A percentile compares a stretch with the other conserved stretches of the same genome.
Evolutionary conservation across 2,797 vertebrate species (phyloP).

Genomic region (Limnodromus scolopaceus): DNA sequence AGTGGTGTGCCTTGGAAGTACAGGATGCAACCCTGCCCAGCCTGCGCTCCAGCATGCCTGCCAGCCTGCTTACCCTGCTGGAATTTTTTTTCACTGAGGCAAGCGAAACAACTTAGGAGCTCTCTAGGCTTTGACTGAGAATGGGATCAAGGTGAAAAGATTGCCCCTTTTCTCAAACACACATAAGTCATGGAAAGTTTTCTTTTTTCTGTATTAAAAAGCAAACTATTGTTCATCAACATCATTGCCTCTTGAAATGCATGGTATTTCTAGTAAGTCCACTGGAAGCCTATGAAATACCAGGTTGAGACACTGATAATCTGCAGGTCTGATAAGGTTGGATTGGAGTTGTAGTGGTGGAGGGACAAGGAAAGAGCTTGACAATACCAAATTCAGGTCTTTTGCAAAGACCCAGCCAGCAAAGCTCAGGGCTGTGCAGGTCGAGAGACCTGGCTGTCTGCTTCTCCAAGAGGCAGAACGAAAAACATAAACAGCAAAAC

Average conservation of each 20-base stretch:
- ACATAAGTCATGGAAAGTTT: neutral
- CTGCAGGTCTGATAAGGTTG: neutral
- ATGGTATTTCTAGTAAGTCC: neutral
- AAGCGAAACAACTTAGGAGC: neutral
- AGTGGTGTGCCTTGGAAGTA: neutral
- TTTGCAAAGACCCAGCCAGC: neutral
- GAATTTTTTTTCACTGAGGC: neutral
- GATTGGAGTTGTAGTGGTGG: neutral
- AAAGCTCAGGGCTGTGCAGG: neutral
- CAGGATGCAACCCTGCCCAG: neutral
- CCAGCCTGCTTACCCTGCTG: neutral
- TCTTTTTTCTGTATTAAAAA: neutral
- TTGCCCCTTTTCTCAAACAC: neutral
- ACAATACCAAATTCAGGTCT: neutral
- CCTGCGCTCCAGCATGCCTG: neutral
- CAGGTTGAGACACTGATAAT: neutral
- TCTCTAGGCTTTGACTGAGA: neutral
- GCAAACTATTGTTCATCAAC: neutral
- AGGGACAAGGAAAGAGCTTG: neutral
- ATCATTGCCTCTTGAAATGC: neutral
- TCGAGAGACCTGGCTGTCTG: neutral
- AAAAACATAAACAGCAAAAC: neutral
- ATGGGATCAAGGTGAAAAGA: neutral
- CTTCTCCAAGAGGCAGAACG: neutral
- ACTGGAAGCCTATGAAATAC: neutral